phyloP scores from a whole-genome alignment of 2,888 invertebrate species.

The Pecten maximus region DNA sequence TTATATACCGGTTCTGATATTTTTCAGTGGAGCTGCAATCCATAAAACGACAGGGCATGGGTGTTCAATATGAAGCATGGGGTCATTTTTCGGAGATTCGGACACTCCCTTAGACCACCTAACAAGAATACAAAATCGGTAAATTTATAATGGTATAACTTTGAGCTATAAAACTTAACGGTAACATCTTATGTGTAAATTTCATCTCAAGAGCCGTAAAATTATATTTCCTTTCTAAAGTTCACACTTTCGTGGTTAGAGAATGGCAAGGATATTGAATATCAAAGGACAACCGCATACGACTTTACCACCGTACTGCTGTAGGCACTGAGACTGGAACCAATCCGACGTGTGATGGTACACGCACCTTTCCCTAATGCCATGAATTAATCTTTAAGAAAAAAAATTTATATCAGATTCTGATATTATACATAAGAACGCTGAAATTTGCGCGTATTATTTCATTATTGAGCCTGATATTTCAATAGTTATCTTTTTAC shows the following conservation, averaged over 20 bases:
- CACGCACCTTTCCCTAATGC: too few species aligned
- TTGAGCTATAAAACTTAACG: not conserved
- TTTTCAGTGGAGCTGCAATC: too few species aligned
- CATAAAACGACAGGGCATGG: too few species aligned
- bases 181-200: not conserved
- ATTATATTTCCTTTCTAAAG: not conserved
- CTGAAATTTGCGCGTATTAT: too few species aligned
- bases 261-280: not conserved
- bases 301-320: too few species aligned
- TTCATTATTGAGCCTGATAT: too few species aligned
- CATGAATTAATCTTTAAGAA: too few species aligned
- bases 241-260: not conserved
- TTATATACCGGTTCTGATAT: not conserved
- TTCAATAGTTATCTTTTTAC: too few species aligned
- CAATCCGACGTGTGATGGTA: too few species aligned
- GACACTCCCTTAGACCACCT: not conserved
- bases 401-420: too few species aligned
- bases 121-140: not conserved
- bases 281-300: not conserved
- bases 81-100: not conserved
- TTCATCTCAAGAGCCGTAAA: not conserved
- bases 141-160: not conserved
- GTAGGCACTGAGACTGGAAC: too few species aligned
- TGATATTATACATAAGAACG: too few species aligned
- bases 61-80: not conserved